Evolutionary conservation across 2,888 invertebrate genomes (phyloP).

Genomic region (Archaeoteleia sp.): DNA sequence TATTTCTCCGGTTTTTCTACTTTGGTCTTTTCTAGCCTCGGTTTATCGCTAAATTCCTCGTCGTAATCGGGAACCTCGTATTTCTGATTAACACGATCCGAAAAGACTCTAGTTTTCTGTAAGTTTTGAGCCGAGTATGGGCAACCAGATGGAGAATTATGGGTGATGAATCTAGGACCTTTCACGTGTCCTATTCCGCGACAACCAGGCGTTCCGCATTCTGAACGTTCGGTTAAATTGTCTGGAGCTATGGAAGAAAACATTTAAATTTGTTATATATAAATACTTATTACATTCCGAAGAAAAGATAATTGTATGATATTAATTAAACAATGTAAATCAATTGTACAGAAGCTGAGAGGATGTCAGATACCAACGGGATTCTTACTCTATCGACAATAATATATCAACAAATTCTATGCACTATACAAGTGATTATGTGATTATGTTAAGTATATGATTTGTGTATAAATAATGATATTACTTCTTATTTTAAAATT

Average conservation of each 20-base stretch:
- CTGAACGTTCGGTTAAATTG: slow-evolving; percentile 78
- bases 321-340: too few relatives aligned
- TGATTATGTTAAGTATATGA: too few relatives aligned
- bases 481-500: too few relatives aligned
- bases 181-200: slow-evolving; percentile 91
- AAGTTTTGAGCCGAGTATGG: slow-evolving; percentile 82
- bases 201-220: slow-evolving; percentile 91
- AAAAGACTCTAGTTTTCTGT: slow-evolving; percentile 74
- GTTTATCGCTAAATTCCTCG: slow-evolving; percentile 64
- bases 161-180: slow-evolving; percentile 85
- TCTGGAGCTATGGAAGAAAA: slow-evolving; percentile 79
- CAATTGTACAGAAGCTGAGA: too few relatives aligned
- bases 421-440: too few relatives aligned
- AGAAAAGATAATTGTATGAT: too few relatives aligned
- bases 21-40: slow-evolving; percentile 66
- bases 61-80: slow-evolving; percentile 72
- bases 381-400: too few relatives aligned
- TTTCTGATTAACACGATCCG: slow-evolving; percentile 77
- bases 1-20: slow-evolving; percentile 64
- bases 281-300: too few relatives aligned
- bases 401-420: too few relatives aligned
- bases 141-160: slow-evolving; percentile 83
- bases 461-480: too few relatives aligned
- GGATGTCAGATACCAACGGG: too few relatives aligned
- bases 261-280: slow-evolving; percentile 13